Evolutionary conservation across 2,113 vertebrate genomes (phyloP), one percentile per base, ranked within the genome.

Genomic region (Macrotus californicus): DNA sequence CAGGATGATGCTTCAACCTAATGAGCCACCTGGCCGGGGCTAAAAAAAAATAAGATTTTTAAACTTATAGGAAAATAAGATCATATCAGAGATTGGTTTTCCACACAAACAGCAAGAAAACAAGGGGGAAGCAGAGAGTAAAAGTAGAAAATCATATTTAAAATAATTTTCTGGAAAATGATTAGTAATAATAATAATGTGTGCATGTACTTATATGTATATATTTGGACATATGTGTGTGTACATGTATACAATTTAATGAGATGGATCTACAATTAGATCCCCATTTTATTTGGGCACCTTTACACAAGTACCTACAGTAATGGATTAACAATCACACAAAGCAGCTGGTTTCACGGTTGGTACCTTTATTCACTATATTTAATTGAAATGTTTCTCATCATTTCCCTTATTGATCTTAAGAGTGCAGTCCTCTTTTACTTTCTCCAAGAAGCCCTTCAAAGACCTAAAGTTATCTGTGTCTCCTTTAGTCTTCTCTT

Each of bases 131-230:
- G 9, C 29, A 36, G 29, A 3, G 4, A 56, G 21, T 56, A 80
- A 87, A 90, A 56, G 31, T 39, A 59, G 46, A 82, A 59, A 81
- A 41, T 91, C 46, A 92, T 6, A 54, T 19, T 89, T 93, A 79
- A 95, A 95, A 86, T 87, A 1, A 94, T 76, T 93, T 95, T 72
- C 75, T 86, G 19, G 93, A 96, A 91, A 77, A 90, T 70, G 76
- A 70, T 36, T 43, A 77, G 19, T 34, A 84, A 59, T 39, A 50
- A 87, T 56, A 87, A 59, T 64, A 67, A 76, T 66, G 21, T 34
- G 31, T 21, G 19, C 21, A 56, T 43, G 13, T 93, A 34, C 14
- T 67, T 86, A 3, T 54, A 36, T 54, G 34, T 76, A 76, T 21
- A 12, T 29, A 43, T 16, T 13, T 52, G 29, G 2, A 39, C n/a